Evolutionary conservation across 2,797 vertebrate species (phyloP).

Genomic region (Gallinago solitaria): DNA sequence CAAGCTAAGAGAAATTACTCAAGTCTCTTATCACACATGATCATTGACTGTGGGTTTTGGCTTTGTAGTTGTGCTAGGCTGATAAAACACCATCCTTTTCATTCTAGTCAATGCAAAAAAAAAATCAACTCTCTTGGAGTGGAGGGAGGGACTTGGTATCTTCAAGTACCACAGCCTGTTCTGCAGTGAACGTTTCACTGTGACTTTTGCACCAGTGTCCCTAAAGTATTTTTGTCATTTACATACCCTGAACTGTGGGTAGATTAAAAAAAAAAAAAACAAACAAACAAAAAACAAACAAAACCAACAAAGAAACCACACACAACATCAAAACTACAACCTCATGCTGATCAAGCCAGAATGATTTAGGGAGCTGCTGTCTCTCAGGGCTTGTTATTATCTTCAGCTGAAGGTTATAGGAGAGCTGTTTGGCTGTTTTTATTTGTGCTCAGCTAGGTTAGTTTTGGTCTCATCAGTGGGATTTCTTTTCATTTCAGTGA

Average conservation of each 20-base stretch:
- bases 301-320: no score
- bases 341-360: background rate
- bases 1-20: background rate
- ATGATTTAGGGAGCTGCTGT: background rate
- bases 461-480: background rate
- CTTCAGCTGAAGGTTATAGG: background rate
- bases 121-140: no score
- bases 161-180: background rate
- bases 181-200: background rate
- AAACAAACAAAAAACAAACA: background rate
- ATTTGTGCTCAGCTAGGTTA: background rate
- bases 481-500: background rate
- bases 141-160: background rate
- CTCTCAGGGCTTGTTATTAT: background rate
- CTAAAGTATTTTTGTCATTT: background rate
- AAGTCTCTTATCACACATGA: fast-evolving
- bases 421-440: background rate
- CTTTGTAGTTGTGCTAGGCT: background rate
- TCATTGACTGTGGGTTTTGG: background rate
- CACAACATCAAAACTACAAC: background rate
- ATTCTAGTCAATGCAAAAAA: background rate
- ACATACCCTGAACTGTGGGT: background rate
- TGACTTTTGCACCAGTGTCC: background rate
- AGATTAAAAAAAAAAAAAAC: background rate
- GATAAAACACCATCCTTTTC: background rate